These are phyloP conservation scores for Musca vetustissima DNA, from an alignment of 1,140 invertebrate genomes.

Conservation along the genomic window DNA sequence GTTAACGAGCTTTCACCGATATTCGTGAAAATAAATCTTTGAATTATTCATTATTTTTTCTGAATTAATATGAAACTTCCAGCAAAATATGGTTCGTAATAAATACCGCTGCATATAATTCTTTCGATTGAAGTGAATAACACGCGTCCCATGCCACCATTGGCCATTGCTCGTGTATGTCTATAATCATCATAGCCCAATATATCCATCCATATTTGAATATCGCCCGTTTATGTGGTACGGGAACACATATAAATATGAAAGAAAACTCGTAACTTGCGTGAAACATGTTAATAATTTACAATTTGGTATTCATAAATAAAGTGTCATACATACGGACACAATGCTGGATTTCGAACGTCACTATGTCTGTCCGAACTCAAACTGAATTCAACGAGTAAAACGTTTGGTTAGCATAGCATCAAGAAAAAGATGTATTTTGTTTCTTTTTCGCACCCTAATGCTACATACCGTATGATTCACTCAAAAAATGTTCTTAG, in stretches of 20 bases:
- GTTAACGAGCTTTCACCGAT: not conserved
- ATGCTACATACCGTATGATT: not conserved
- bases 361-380: not conserved
- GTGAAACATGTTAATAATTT: constrained; percentile 30
- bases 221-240: not conserved
- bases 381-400: too few species aligned
- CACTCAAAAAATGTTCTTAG: too few species aligned
- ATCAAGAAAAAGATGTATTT: not conserved
- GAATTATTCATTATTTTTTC: constrained; percentile 18
- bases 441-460: not conserved
- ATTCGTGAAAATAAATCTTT: constrained; percentile 4
- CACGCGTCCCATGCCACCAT: too few species aligned
- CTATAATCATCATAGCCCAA: not conserved
- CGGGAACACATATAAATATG: not conserved
- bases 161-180: not conserved
- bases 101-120: not conserved
- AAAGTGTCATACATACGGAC: constrained; percentile 25
- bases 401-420: not conserved
- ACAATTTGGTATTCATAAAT: constrained; percentile 33
- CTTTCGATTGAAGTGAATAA: not conserved
- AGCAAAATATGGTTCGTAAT: constrained; percentile 7
- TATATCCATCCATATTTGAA: not conserved
- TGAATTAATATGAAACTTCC: constrained; percentile 7
- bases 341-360: not conserved
- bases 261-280: constrained; percentile 23